phyloP scores from a whole-genome alignment of 2,797 vertebrate species.

The Phataginus tetradactyla region DNA sequence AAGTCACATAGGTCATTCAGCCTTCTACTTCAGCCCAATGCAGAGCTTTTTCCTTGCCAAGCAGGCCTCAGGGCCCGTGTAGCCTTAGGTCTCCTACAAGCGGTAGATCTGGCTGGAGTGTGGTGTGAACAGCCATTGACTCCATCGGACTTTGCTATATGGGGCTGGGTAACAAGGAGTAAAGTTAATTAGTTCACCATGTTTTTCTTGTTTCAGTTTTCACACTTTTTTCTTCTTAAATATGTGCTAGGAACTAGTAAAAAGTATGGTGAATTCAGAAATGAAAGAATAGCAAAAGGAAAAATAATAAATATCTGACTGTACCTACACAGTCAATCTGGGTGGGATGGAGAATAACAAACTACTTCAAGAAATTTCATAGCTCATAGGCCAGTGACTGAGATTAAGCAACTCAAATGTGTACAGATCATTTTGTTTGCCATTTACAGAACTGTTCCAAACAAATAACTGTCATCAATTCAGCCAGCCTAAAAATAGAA shows the following conservation, averaged over 20 bases:
- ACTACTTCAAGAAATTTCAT: background rate
- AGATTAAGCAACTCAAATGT: conserved; percentile 27
- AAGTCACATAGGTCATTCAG: background rate
- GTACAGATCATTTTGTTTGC: background rate
- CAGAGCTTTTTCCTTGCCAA: background rate
- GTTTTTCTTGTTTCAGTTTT: background rate
- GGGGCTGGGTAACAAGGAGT: background rate
- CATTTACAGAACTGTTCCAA: conserved; percentile 38
- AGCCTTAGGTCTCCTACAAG: background rate
- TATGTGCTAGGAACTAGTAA: background rate
- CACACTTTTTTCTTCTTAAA: conserved; percentile 37
- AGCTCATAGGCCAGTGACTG: background rate
- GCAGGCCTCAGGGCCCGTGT: background rate
- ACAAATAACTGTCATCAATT: conserved; percentile 35
- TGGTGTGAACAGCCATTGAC: background rate
- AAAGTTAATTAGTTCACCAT: background rate
- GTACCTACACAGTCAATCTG: background rate
- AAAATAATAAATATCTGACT: background rate
- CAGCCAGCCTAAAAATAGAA: conserved; percentile 54
- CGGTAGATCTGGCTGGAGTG: background rate
- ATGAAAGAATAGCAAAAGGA: background rate
- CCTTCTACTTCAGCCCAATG: background rate
- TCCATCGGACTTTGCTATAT: background rate
- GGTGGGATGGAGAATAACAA: background rate
- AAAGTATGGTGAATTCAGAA: background rate